phyloP scores from a whole-genome alignment of 1,140 invertebrate genomes.

The Meteorus sp. region DNA sequence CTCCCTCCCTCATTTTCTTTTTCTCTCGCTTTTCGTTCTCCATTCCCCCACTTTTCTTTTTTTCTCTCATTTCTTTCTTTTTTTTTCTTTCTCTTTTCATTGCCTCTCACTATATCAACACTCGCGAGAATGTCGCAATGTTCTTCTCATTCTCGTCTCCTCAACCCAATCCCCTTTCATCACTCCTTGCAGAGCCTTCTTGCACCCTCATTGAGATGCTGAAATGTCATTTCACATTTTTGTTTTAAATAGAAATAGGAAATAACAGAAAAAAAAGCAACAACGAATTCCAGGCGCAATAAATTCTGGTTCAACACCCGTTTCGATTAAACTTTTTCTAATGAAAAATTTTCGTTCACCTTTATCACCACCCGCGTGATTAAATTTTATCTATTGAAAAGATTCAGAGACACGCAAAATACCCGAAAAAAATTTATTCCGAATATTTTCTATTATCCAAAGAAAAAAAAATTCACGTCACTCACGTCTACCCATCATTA shows the following conservation, averaged over 20 bases:
- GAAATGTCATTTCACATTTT: conserved; percentile 52
- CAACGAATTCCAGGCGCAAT: not conserved
- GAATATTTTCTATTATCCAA: no score
- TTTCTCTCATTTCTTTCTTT: conserved; percentile 15
- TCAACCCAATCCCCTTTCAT: conserved; percentile 32
- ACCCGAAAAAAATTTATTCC: no score
- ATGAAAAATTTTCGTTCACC: no score
- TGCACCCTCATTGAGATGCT: conserved; percentile 54
- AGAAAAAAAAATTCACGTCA: no score
- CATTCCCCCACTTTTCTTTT: conserved; percentile 32
- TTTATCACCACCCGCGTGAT: no score
- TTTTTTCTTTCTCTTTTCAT: conserved; percentile 13
- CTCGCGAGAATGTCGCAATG: conserved; percentile 7
- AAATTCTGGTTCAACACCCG: not conserved
- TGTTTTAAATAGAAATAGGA: conserved; percentile 36
- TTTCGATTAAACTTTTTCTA: not conserved
- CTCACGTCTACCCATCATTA: no score
- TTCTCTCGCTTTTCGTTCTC: conserved; percentile 36
- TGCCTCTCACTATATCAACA: conserved; percentile 2
- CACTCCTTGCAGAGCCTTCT: conserved; percentile 35
- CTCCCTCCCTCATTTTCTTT: no score
- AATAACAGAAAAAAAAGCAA: not conserved
- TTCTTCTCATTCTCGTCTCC: conserved; percentile 25
- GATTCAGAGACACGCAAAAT: no score
- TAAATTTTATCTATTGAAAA: no score